Conservation (phyloP, 2,888 invertebrate species). For the Drosophila nr. medialis region DNA sequence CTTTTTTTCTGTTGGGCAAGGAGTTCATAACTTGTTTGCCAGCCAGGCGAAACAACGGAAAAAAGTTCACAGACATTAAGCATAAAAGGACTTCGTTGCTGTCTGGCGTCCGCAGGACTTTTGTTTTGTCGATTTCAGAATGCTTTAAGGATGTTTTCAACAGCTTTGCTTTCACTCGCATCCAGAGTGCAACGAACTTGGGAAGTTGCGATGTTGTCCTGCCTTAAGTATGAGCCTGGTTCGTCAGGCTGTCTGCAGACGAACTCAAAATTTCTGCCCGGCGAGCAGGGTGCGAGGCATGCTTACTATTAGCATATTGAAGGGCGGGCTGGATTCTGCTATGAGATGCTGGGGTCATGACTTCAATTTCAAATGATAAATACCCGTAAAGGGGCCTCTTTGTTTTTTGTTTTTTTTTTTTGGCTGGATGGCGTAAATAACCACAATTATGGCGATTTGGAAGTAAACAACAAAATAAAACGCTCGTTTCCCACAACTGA, state of each 20-base stretch:
- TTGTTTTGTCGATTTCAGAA: constrained; percentile 51
- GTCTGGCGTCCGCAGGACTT: constrained; percentile 60
- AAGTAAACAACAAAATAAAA: constrained; percentile 9
- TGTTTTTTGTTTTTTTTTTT: constrained; percentile 9
- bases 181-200: constrained; percentile 68
- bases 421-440: constrained; percentile 27
- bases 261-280: constrained; percentile 15
- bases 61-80: constrained; percentile 73
- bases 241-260: constrained; percentile 46
- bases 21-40: constrained; percentile 66
- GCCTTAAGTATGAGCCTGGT: constrained; percentile 40
- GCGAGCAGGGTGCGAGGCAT: constrained; percentile 7
- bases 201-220: constrained; percentile 39
- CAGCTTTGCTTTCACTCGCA: constrained; percentile 24
- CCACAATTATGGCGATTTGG: constrained; percentile 24
- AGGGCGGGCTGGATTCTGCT: constrained; percentile 25
- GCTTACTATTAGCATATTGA: constrained; percentile 35
- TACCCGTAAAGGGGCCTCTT: constrained; percentile 14
- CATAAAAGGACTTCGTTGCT: constrained; percentile 54
- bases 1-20: constrained; percentile 23
- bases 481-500: constrained; percentile 61
- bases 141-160: constrained; percentile 52
- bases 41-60: constrained; percentile 57
- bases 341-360: constrained; percentile 65
- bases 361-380: constrained; percentile 70